phyloP scores from a whole-genome alignment of 53 echinoderm and acorn worm species.

The Antedon mediterranea region DNA sequence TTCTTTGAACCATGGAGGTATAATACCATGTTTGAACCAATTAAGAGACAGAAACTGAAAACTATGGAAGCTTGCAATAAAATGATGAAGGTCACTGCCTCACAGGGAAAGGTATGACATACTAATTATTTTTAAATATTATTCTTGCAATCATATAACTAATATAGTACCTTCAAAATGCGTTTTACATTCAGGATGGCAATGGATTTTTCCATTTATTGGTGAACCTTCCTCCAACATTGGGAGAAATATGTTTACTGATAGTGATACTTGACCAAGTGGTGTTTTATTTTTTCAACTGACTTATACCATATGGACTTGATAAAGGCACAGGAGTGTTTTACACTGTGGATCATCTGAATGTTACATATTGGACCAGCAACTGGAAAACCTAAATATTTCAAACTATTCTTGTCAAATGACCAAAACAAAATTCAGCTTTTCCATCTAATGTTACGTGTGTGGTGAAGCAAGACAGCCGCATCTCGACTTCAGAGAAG shows the following conservation, averaged over 20 bases:
- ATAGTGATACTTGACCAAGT: constrained; percentile 4
- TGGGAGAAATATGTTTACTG: neutral
- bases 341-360: constrained; percentile 22
- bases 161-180: too few relatives aligned
- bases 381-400: constrained; percentile 14
- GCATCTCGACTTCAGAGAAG: constrained; percentile 7
- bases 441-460: constrained; percentile 12
- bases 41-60: constrained; percentile 20
- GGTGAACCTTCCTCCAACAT: too few relatives aligned
- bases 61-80: constrained; percentile 29
- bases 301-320: constrained; percentile 9
- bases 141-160: neutral
- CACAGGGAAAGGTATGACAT: constrained; percentile 19
- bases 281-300: constrained; percentile 11
- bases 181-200: too few relatives aligned
- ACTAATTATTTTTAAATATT: neutral
- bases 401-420: constrained; percentile 27
- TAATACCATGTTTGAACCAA: constrained; percentile 25
- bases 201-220: too few relatives aligned
- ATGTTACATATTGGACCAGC: constrained; percentile 12
- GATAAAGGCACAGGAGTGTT: constrained; percentile 30
- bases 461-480: constrained; percentile 10
- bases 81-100: constrained; percentile 14
- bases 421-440: constrained; percentile 25
- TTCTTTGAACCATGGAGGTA: constrained; percentile 10